Base-by-base conservation (phyloP, 2,113 vertebrate species). In the Megaceryle torquata region DNA sequence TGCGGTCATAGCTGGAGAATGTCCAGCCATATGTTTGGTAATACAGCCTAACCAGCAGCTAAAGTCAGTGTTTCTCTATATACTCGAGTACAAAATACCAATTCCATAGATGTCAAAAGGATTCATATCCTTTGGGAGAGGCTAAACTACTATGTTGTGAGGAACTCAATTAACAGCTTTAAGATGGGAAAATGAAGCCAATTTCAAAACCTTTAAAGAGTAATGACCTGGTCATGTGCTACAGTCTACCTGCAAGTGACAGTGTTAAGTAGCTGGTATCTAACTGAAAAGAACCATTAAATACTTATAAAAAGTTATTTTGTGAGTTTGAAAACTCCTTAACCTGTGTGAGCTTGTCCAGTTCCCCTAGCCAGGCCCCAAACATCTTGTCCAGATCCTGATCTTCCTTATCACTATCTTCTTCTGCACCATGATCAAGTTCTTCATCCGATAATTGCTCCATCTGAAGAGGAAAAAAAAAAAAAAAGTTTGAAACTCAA, bases 341-440 rank as follows among this genome's bases (percentile, higher is more conserved):
- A 80, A 99, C 98, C 98, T 98, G 99, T 56, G 99, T 99, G 59
- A 99, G 99, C 94, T 98, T 99, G 96, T 99, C 99, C 82, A 99
- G 98, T 89, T 99, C 99, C n/a, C 99, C 99, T 44, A 99, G 98
- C 99, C 99, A 99, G 81, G 98, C 99, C 26, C 99, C 99, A 97
- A 99, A 99, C 99, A 99, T 99, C 97, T 99, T 99, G 97, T 99
- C 99, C 72, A 99, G 98, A 97, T 99, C 99, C 93, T 99, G 99
- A 96, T 99, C 99, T 97, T 99, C 99, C 97, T 99, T 99, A 97
- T 99, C 99, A 57, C 99, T 99, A 87, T 99, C 99, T 97, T 99
- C 99, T 97, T 99, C 99, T 0, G 99, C 99, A 70, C 99, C 99
- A 97, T 99, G 99, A 95, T 99, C 99, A 97, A 99, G 91, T 96